Evolutionary conservation across 2,797 vertebrate genomes (phyloP).

Genomic region (Anolis apletophallus): DNA sequence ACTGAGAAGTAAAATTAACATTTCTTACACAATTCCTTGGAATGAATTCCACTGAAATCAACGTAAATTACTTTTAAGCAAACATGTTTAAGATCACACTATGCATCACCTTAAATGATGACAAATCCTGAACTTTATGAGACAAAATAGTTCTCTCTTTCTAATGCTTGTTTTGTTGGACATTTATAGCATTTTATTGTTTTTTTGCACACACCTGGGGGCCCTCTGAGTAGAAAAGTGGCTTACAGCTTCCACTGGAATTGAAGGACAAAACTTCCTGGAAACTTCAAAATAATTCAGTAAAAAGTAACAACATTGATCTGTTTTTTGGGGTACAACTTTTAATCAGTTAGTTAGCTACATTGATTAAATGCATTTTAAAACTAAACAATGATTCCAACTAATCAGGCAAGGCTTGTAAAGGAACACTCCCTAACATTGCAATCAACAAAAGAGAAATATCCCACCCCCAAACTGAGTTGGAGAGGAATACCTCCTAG

Average conservation of each 20-base stretch:
- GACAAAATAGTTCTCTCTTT: conserved; percentile 30
- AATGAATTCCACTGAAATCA: not conserved
- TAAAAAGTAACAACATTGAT: not conserved
- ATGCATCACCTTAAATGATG: not conserved
- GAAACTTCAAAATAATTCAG: too few species aligned
- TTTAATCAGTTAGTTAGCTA: not conserved
- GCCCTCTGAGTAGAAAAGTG: not conserved
- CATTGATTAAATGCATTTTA: not conserved
- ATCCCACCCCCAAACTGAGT: too few species aligned
- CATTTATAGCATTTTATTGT: not conserved
- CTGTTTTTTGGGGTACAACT: not conserved
- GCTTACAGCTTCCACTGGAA: not conserved
- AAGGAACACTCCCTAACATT: not conserved
- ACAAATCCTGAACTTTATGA: conserved; percentile 38
- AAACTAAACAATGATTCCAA: not conserved
- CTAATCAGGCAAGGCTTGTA: not conserved
- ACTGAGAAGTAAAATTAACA: conserved; percentile 40
- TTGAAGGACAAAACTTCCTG: too few species aligned
- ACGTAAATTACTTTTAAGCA: not conserved
- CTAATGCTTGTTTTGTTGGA: not conserved
- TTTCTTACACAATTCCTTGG: conserved; percentile 29
- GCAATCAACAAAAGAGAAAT: not conserved
- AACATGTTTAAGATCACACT: not conserved
- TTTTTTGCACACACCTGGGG: not conserved
- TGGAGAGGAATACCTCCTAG: too few species aligned